Conservation (phyloP, 2,888 invertebrate genomes). For the Sabellastarte sp. region DNA sequence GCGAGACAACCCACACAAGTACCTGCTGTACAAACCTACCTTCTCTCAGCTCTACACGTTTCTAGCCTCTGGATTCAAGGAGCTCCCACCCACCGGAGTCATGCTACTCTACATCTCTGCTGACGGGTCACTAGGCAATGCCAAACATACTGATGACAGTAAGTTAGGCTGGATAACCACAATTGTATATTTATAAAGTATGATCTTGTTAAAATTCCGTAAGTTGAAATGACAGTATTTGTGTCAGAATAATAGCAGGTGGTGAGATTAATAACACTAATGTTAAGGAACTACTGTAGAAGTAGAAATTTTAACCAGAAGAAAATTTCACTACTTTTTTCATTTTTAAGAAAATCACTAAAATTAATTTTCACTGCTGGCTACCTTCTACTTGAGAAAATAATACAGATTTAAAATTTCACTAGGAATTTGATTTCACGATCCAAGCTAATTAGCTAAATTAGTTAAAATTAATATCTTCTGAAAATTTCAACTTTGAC, state of each 20-base stretch:
- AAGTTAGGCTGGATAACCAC: too few relatives aligned
- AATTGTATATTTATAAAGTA: not conserved
- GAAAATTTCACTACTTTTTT: too few relatives aligned
- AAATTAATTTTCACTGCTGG: too few relatives aligned
- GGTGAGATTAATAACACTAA: not conserved
- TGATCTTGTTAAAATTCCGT: not conserved
- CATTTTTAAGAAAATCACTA: too few relatives aligned
- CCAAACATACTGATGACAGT: slow-evolving; percentile 86
- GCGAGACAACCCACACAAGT: slow-evolving; percentile 93
- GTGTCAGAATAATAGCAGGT: not conserved
- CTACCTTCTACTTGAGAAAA: too few relatives aligned
- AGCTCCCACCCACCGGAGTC: slow-evolving; percentile 86
- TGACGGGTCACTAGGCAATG: slow-evolving; percentile 64
- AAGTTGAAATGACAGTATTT: not conserved
- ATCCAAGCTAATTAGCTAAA: too few relatives aligned
- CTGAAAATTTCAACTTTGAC: too few relatives aligned
- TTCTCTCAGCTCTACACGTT: slow-evolving; percentile 91
- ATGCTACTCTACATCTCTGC: slow-evolving; percentile 90
- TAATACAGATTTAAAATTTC: too few relatives aligned
- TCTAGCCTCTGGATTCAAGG: slow-evolving; percentile 77
- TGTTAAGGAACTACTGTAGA: too few relatives aligned
- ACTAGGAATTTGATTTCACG: too few relatives aligned
- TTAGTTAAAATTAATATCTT: too few relatives aligned
- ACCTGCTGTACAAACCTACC: slow-evolving; percentile 91
- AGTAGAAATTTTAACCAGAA: too few relatives aligned